phyloP scores from a whole-genome alignment of 2,797 vertebrate species.

The Lycodopsis pacificus region DNA sequence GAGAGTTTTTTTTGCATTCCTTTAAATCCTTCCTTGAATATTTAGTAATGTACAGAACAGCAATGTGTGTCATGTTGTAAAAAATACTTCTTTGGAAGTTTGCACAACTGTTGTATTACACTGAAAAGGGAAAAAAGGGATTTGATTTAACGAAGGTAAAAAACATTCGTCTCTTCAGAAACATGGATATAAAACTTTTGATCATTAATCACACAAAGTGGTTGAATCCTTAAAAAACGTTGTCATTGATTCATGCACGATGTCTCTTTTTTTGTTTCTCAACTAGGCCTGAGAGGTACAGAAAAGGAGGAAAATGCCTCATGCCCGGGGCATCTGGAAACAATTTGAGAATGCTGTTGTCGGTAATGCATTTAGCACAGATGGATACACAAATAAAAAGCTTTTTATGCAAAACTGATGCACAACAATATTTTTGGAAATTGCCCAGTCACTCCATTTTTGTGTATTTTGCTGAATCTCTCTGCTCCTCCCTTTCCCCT shows the following conservation, averaged over 20 bases:
- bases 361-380: slow-evolving; percentile 64
- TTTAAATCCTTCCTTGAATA: slow-evolving; percentile 11
- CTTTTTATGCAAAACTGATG: slow-evolving; percentile 63
- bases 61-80: background rate
- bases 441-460: slow-evolving; percentile 54
- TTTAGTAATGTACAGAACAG: background rate
- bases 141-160: background rate
- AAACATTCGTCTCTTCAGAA: background rate
- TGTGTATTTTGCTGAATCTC: slow-evolving; percentile 48
- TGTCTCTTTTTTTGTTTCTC: slow-evolving; percentile 41
- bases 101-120: background rate
- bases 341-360: slow-evolving; percentile 59
- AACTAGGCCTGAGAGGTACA: slow-evolving; percentile 47
- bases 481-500: slow-evolving; percentile 2
- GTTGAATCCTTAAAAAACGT: slow-evolving; percentile 28
- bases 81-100: background rate
- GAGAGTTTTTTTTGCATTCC: slow-evolving; percentile 2
- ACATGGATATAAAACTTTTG: slow-evolving; percentile 3
- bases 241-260: slow-evolving; percentile 15
- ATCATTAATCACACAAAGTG: slow-evolving; percentile 40
- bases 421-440: slow-evolving; percentile 48
- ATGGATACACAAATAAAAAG: slow-evolving; percentile 72
- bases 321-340: slow-evolving; percentile 53
- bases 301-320: slow-evolving; percentile 40
- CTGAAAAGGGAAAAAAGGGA: background rate